phyloP scores from a whole-genome alignment of 2,113 vertebrate genomes.

The Balaenoptera acutorostrata region DNA sequence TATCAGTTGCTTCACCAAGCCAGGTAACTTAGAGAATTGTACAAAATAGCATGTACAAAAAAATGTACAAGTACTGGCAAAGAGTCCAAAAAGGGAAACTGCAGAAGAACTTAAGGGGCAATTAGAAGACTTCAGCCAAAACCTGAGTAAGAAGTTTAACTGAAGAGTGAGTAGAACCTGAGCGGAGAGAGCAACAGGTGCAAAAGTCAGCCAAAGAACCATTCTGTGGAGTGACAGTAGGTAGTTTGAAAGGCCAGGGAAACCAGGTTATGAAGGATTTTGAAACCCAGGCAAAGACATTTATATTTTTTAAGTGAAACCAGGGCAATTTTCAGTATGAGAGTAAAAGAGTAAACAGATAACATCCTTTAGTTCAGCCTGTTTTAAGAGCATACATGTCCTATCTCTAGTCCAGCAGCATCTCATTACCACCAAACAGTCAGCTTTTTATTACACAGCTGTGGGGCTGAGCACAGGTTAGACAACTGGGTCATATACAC shows the following conservation, averaged over 20 bases:
- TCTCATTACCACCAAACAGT: not conserved
- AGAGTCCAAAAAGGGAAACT: not conserved
- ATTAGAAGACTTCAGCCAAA: not conserved
- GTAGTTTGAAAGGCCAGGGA: not conserved
- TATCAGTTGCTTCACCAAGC: not conserved
- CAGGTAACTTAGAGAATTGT: not conserved
- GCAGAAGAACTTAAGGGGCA: not conserved
- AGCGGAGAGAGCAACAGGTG: not conserved
- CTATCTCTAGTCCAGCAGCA: not conserved
- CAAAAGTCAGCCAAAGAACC: not conserved
- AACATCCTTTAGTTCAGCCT: not conserved
- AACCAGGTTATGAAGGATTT: not conserved
- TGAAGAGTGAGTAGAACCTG: not conserved
- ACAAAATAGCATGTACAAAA: not conserved
- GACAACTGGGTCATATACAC: not conserved
- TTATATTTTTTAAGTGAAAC: not conserved
- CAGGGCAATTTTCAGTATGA: not conserved
- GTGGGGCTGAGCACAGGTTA: not conserved
- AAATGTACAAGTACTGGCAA: not conserved
- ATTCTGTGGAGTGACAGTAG: no score
- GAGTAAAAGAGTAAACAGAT: not conserved
- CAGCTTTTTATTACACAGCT: not conserved
- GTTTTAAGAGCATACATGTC: not conserved
- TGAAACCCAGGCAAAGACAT: not conserved
- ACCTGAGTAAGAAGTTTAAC: not conserved